These are phyloP conservation scores for Lypha dubia DNA, from an alignment of 2,888 invertebrate species.

Conservation along the genomic window DNA sequence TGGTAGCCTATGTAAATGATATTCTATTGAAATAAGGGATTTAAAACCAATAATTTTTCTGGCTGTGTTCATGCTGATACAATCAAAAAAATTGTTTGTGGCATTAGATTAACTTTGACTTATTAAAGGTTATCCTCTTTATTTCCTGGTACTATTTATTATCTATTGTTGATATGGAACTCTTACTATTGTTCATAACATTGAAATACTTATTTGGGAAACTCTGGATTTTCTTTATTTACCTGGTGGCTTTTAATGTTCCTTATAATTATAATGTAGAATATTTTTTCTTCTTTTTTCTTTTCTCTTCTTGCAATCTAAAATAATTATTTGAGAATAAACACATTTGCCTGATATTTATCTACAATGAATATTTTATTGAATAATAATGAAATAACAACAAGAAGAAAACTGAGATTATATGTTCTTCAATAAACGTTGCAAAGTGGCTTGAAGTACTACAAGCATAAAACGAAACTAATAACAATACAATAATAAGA, in stretches of 20 bases:
- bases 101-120: too few relatives aligned
- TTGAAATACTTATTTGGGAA: not conserved
- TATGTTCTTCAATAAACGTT: not conserved
- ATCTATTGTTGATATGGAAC: too few relatives aligned
- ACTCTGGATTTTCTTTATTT: not conserved
- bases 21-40: too few relatives aligned
- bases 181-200: too few relatives aligned
- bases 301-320: too few relatives aligned
- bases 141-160: too few relatives aligned
- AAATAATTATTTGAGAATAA: too few relatives aligned
- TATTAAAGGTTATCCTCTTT: too few relatives aligned
- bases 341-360: not conserved
- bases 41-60: too few relatives aligned
- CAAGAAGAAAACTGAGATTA: slow-evolving; percentile 12
- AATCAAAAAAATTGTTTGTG: too few relatives aligned
- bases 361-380: slow-evolving; percentile 47
- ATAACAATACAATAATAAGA: not conserved
- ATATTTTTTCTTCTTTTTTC: not conserved
- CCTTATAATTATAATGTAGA: slow-evolving; percentile 46
- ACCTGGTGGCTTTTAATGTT: slow-evolving; percentile 20
- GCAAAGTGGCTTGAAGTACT: not conserved
- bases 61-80: too few relatives aligned
- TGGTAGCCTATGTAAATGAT: too few relatives aligned
- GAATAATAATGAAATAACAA: slow-evolving; percentile 45
- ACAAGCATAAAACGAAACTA: not conserved